Percentiles rank a stretch among this genome's conserved stretches.
Conservation (phyloP, 1,140 invertebrate species). For the Heterodera carotae region DNA sequence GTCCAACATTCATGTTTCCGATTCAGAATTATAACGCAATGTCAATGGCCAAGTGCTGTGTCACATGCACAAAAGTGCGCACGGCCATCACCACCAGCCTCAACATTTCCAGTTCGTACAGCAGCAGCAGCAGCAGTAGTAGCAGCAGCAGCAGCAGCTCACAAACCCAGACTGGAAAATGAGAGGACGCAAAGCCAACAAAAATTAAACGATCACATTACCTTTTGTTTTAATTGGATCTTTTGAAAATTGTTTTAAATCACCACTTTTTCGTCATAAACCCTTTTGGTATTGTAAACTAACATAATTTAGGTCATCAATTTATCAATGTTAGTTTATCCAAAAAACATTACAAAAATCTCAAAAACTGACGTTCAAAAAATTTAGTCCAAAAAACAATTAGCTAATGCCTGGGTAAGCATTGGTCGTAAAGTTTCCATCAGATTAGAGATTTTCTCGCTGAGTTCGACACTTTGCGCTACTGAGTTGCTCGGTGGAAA, state of each 20-base stretch:
- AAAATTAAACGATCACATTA: neutral
- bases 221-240: neutral
- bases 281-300: no score
- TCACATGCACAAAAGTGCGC: neutral
- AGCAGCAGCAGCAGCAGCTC: conserved; percentile 1
- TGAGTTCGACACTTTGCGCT: conserved; percentile 11
- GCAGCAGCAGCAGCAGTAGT: neutral
- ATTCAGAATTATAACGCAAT: neutral
- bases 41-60: neutral
- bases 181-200: neutral
- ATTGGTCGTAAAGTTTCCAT: conserved; percentile 27
- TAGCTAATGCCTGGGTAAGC: conserved; percentile 20
- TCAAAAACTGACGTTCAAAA: neutral
- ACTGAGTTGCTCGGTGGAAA: neutral
- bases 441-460: conserved; percentile 10
- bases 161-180: neutral
- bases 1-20: neutral
- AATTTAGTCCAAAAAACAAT: conserved; percentile 8
- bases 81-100: neutral
- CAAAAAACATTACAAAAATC: no score
- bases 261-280: no score
- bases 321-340: no score
- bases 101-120: neutral
- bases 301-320: no score
- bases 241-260: no score